Conservation (phyloP, 2,888 invertebrate species). For the Drosophila setosimentum region DNA sequence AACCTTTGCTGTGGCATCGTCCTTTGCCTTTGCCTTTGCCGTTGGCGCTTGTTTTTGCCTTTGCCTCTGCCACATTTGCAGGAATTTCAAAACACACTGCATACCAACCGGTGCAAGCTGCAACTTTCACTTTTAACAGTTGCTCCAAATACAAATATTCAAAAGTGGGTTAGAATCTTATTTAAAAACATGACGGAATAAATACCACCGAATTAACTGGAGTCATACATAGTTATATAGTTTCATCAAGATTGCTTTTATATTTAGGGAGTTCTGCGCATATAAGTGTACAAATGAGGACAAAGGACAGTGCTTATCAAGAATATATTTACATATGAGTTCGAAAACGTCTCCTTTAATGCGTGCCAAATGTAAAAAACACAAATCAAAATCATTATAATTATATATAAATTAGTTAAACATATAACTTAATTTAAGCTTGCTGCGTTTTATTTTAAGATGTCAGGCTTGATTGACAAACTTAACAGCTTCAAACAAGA, state of each 20-base stretch:
- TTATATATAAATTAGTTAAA: neutral
- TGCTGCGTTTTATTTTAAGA: neutral
- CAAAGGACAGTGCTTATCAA: neutral
- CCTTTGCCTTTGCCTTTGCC: constrained; percentile 9
- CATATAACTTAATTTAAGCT: no score
- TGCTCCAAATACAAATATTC: constrained; percentile 1
- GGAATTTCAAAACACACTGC: constrained; percentile 44
- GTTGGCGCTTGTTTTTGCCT: constrained; percentile 5
- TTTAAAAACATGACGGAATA: neutral
- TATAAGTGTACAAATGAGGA: neutral
- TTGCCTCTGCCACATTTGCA: constrained; percentile 24
- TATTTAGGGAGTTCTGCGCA: neutral
- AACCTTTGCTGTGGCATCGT: constrained; percentile 43
- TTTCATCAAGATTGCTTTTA: neutral
- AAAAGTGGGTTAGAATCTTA: neutral
- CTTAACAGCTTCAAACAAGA: neutral
- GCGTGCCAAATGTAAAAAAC: neutral
- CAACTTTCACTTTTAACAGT: constrained; percentile 66
- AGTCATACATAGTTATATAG: neutral
- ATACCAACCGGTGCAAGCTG: constrained; percentile 40
- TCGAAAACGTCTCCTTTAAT: neutral
- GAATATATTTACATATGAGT: neutral
- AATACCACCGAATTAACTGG: neutral
- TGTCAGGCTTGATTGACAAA: neutral
- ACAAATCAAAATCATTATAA: neutral